Percentiles rank a stretch among this genome's conserved stretches.
phyloP scores from a whole-genome alignment of 2,113 vertebrate species.

The Anarhynchus alexandrinus region DNA sequence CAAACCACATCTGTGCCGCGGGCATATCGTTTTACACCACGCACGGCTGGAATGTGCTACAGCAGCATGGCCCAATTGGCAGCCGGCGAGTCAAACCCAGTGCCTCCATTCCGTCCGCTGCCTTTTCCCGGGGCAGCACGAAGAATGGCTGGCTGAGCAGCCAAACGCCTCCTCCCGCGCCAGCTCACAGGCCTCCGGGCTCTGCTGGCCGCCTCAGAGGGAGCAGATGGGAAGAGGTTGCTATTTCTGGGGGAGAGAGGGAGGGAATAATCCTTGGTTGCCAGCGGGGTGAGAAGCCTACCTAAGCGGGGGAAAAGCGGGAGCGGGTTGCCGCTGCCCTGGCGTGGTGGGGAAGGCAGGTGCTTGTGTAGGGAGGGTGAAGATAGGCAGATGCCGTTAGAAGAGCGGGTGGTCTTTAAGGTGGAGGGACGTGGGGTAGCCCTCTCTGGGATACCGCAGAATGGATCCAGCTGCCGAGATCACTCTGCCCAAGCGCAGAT shows the following conservation, averaged over 20 bases:
- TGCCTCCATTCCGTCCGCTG: neutral
- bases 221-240: neutral
- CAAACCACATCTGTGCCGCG: conserved; percentile 25
- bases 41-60: conserved; percentile 32
- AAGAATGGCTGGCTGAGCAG: neutral
- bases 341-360: neutral
- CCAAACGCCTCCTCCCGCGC: rapidly evolving
- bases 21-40: conserved; percentile 7
- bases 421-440: neutral
- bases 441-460: neutral
- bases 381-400: neutral
- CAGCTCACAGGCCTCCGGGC: neutral
- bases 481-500: neutral
- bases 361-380: neutral
- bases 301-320: neutral
- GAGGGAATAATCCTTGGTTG: neutral
- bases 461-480: neutral
- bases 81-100: neutral
- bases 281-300: neutral
- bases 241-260: neutral
- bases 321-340: neutral
- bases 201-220: neutral
- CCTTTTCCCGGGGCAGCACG: neutral
- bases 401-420: neutral
- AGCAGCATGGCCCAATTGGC: neutral